phyloP scores from a whole-genome alignment of 2,113 vertebrate species.

The Microtus ochrogaster region DNA sequence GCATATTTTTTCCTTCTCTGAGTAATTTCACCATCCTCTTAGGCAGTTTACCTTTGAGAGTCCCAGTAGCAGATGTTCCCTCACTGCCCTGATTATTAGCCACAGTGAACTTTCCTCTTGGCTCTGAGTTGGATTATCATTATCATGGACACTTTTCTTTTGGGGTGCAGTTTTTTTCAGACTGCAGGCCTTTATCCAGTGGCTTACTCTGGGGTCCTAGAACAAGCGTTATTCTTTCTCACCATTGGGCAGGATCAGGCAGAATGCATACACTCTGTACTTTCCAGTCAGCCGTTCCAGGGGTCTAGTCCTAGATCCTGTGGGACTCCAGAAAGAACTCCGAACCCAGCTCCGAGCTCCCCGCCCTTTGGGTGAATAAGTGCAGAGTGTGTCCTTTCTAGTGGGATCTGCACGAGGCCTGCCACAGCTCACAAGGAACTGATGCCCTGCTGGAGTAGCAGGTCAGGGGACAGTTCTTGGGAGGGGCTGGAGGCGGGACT shows the following conservation, averaged over 20 bases:
- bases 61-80: neutral
- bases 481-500: neutral
- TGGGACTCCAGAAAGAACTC: neutral
- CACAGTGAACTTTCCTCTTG: neutral
- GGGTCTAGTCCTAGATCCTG: neutral
- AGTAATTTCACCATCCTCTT: neutral
- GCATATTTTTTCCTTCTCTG: neutral
- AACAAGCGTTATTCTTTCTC: neutral
- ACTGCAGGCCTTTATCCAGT: neutral
- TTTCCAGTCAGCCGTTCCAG: neutral
- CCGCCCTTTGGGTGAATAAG: neutral
- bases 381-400: neutral
- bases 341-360: neutral
- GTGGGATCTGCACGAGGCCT: neutral
- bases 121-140: neutral
- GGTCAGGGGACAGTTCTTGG: neutral
- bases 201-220: neutral
- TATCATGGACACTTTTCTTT: neutral
- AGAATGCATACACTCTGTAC: neutral
- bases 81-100: neutral
- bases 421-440: neutral
- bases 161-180: neutral
- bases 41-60: neutral
- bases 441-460: neutral
- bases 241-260: neutral